These are phyloP conservation scores for Cryptus viduatorius DNA, from an alignment of 2,888 invertebrate genomes.

Conservation along the genomic window DNA sequence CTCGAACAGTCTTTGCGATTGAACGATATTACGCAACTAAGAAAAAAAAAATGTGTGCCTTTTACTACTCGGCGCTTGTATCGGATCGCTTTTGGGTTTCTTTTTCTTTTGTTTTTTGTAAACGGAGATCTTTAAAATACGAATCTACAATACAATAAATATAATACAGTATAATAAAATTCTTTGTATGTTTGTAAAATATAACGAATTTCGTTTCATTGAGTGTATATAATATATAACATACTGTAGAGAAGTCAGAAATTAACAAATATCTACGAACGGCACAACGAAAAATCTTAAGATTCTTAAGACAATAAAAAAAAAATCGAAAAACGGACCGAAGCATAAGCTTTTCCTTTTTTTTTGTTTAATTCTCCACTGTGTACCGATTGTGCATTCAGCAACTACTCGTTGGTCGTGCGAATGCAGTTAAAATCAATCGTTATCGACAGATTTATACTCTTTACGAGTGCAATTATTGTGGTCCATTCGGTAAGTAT, in stretches of 20 bases:
- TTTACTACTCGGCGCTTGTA: constrained; percentile 16
- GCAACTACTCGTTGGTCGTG: constrained; percentile 53
- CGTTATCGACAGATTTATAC: constrained; percentile 46
- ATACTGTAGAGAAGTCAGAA: constrained; percentile 34
- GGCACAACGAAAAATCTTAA: constrained; percentile 19
- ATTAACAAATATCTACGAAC: constrained; percentile 20
- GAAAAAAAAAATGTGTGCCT: constrained; percentile 26
- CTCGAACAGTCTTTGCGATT: constrained; percentile 39
- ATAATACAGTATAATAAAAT: constrained; percentile 44
- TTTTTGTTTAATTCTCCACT: not conserved
- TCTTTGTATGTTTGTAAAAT: constrained; percentile 42
- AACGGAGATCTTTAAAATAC: constrained; percentile 46
- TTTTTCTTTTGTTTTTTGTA: constrained; percentile 21
- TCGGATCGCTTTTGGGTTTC: not conserved
- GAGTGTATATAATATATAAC: constrained; percentile 65
- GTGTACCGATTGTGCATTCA: constrained; percentile 48
- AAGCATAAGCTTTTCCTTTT: constrained; percentile 17
- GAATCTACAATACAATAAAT: constrained; percentile 60
- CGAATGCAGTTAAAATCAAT: constrained; percentile 48
- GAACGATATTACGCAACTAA: not conserved
- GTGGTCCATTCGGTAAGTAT: constrained; percentile 62
- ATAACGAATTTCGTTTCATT: constrained; percentile 58
- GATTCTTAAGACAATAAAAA: constrained; percentile 47
- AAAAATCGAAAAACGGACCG: constrained; percentile 27
- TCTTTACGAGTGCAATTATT: constrained; percentile 51